Conservation (phyloP, 2,113 vertebrate species). For the Hydrochoerus hydrochaeris region DNA sequence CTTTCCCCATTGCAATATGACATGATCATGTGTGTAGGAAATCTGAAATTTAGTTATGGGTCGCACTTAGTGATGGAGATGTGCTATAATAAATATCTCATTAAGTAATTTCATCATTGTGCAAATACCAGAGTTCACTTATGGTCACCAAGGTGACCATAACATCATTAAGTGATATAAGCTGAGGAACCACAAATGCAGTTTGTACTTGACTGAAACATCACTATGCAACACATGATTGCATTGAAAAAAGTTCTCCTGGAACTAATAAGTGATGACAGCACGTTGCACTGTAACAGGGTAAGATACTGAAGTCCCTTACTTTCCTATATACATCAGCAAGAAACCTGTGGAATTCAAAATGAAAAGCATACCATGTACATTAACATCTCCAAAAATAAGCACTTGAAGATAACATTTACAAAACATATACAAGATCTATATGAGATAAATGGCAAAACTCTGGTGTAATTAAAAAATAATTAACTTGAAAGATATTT, state of each 20-base stretch:
- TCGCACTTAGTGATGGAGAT: neutral
- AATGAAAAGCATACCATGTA: neutral
- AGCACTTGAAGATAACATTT: neutral
- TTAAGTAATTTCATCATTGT: neutral
- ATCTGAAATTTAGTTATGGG: neutral
- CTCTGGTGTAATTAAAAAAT: neutral
- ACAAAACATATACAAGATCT: neutral
- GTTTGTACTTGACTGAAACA: neutral
- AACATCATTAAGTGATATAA: neutral
- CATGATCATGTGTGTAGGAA: neutral
- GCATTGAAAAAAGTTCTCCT: neutral
- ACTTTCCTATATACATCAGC: neutral
- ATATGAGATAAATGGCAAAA: neutral
- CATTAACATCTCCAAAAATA: neutral
- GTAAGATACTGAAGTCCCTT: neutral
- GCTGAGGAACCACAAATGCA: neutral
- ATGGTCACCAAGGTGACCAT: neutral
- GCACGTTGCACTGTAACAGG: neutral
- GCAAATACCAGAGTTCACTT: neutral
- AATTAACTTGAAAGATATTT: neutral
- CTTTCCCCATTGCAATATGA: neutral
- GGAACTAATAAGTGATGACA: neutral
- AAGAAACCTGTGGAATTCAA: neutral
- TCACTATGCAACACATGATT: neutral
- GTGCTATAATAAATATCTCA: neutral